Conservation (phyloP, 1,140 invertebrate species). For the Anastatus disparis region DNA sequence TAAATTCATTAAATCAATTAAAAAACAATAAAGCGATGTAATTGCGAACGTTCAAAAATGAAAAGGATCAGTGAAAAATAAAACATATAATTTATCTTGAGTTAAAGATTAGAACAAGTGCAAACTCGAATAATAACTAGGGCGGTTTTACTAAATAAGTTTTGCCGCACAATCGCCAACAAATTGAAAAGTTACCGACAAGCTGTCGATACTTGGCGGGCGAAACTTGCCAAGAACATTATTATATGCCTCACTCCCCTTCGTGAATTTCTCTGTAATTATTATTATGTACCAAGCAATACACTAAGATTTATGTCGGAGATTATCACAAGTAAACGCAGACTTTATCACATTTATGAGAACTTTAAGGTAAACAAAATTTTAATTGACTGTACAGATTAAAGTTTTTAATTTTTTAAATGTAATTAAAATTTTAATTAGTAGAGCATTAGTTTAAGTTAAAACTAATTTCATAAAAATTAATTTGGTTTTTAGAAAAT, state of each 20-base stretch:
- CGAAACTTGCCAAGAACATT: neutral
- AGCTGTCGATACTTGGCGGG: neutral
- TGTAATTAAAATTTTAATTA: neutral
- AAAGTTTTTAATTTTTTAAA: neutral
- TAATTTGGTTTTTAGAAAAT: too few relatives aligned
- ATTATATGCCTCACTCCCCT: neutral
- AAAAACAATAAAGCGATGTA: too few relatives aligned
- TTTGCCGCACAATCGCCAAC: neutral
- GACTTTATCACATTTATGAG: neutral
- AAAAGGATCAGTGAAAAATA: too few relatives aligned
- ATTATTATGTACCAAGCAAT: constrained; percentile 6
- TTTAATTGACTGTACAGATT: neutral
- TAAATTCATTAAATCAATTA: too few relatives aligned
- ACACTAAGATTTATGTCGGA: neutral
- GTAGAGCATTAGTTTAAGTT: too few relatives aligned
- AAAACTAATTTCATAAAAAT: neutral
- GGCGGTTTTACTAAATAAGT: constrained; percentile 1
- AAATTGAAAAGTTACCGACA: constrained; percentile 31
- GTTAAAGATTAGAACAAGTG: neutral
- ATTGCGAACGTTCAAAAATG: too few relatives aligned
- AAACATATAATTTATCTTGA: too few relatives aligned
- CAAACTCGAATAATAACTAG: neutral
- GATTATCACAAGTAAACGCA: neutral
- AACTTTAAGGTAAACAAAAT: neutral
- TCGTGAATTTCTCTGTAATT: constrained; percentile 11